Evolutionary conservation across 2,888 invertebrate genomes (phyloP), one percentile per base, ranked within the genome.

Genomic region (Limulus polyphemus): DNA sequence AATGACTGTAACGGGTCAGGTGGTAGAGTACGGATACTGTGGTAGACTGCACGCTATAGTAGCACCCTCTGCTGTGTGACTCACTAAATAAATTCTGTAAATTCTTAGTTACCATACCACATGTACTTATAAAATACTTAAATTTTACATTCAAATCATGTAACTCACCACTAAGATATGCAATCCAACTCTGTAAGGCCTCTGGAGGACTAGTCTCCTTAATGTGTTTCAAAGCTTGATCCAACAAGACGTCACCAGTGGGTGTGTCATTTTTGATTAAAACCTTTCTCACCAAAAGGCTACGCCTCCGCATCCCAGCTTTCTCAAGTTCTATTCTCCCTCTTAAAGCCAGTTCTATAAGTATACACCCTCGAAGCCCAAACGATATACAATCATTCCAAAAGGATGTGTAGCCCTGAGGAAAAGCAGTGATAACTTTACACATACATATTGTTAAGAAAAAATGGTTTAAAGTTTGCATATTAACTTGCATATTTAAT

Each of bases 371-470:
- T 73, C 99, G 84, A 68, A 99, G 81, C 55, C 99, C 99, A 73
- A 95, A 95, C 71, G 98, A 98, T 83, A 99, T 98, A 80, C 98
- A 99, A 79, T 99, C 99, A 80, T 99, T 99, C 99, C 99, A 99
- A 81, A 99, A 99, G 62, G 98, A 99, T 75, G 97, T 97, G 81
- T 97, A 97, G 68, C 97, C 97, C 92, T 94, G 77, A 70, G 76
- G 72, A 67, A 55, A 57, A 78, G 78, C 67, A 56, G 14, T 46
- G 50, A 49, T 52, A n/a, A n/a, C n/a, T n/a, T n/a, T n/a, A n/a
- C n/a, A n/a, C n/a, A n/a, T n/a, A n/a, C n/a, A n/a, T n/a, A n/a
- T n/a, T n/a, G n/a, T n/a, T n/a, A n/a, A n/a, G n/a, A n/a, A n/a
- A n/a, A n/a, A n/a, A n/a, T n/a, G n/a, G n/a, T n/a, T n/a, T n/a